phyloP scores from a whole-genome alignment of 2,888 invertebrate species.

The Gisinianus flammeolus region DNA sequence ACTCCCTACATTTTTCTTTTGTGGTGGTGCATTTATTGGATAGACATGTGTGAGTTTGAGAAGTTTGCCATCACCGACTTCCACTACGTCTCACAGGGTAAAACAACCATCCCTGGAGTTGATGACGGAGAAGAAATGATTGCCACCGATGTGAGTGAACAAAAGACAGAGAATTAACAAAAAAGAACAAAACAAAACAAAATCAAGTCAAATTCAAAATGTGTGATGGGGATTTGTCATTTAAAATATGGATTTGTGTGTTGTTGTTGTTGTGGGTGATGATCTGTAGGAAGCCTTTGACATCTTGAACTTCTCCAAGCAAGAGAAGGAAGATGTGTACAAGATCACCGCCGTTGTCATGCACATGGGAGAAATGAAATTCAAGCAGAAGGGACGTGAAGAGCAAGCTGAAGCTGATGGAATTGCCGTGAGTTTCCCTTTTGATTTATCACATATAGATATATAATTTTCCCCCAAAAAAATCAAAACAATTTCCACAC shows the following conservation, averaged over 20 bases:
- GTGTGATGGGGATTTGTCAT: not conserved
- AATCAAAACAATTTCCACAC: not conserved
- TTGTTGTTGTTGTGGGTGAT: constrained; percentile 62
- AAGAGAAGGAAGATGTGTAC: constrained; percentile 96
- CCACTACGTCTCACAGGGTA: constrained; percentile 68
- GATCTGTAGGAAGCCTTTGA: constrained; percentile 96
- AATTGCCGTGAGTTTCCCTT: constrained; percentile 70
- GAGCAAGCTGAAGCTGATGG: constrained; percentile 99
- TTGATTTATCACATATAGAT: not conserved
- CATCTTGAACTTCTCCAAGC: constrained; percentile 95
- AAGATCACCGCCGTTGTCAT: constrained; percentile 97
- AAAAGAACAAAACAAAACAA: not conserved
- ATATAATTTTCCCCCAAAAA: not conserved
- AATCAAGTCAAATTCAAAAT: not conserved
- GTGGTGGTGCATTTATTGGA: constrained; percentile 3
- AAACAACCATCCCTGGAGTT: constrained; percentile 66
- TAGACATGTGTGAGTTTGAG: constrained; percentile 63
- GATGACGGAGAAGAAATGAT: constrained; percentile 67
- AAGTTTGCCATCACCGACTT: constrained; percentile 64
- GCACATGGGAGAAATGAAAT: constrained; percentile 99
- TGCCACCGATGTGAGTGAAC: constrained; percentile 60
- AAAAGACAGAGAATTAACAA: not conserved
- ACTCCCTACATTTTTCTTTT: not conserved
- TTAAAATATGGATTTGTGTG: not conserved
- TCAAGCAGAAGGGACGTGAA: constrained; percentile 99